Conservation (phyloP, 2,888 invertebrate species). For the Sinelater perroti region DNA sequence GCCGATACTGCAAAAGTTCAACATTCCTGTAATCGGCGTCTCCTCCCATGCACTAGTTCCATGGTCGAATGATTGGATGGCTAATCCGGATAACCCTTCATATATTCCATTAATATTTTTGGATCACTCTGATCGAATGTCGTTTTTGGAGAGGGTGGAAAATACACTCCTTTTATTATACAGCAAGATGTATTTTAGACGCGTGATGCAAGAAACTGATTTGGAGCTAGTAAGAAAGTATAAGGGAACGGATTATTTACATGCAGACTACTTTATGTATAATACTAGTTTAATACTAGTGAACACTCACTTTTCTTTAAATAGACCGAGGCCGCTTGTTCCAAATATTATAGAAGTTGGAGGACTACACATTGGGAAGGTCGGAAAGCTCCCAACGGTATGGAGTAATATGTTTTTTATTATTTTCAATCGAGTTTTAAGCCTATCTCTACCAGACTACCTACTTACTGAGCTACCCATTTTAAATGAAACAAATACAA, state of each 20-base stretch:
- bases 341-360: slow-evolving; percentile 65
- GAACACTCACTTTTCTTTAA: slow-evolving; percentile 62
- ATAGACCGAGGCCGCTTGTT: slow-evolving; percentile 60
- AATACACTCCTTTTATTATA: slow-evolving; percentile 42
- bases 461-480: too few species aligned
- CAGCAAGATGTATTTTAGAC: slow-evolving; percentile 8
- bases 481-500: too few species aligned
- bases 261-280: slow-evolving; percentile 52
- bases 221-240: slow-evolving; percentile 39
- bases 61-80: slow-evolving; percentile 60
- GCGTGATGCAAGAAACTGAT: slow-evolving; percentile 24
- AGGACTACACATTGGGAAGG: slow-evolving; percentile 62
- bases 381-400: slow-evolving; percentile 47
- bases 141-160: slow-evolving; percentile 42
- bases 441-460: too few species aligned
- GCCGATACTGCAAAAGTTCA: slow-evolving; percentile 67
- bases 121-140: slow-evolving; percentile 46
- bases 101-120: slow-evolving; percentile 61
- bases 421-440: neutral
- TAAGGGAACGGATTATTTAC: slow-evolving; percentile 42
- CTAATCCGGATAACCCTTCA: slow-evolving; percentile 61
- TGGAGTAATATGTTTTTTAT: slow-evolving; percentile 5
- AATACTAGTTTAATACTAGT: slow-evolving; percentile 62
- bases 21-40: slow-evolving; percentile 64
- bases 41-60: slow-evolving; percentile 63